phyloP scores from a whole-genome alignment of 1,140 invertebrate genomes.

The Nephila pilipes region DNA sequence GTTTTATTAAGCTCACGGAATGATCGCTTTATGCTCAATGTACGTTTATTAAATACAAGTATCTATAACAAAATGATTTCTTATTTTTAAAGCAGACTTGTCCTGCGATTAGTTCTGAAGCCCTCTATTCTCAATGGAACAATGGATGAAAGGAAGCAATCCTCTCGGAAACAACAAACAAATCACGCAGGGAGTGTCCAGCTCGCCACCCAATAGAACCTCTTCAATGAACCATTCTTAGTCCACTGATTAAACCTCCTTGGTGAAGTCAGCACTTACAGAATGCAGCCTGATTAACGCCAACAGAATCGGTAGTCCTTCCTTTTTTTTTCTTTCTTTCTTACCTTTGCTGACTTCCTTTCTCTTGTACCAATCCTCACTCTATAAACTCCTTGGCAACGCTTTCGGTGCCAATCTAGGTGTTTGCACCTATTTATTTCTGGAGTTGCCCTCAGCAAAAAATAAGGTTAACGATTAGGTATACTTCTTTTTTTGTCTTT shows the following conservation, averaged over 20 bases:
- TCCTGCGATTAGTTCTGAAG: neutral
- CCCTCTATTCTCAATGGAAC: neutral
- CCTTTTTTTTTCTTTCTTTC: conserved; percentile 17
- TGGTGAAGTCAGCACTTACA: conserved; percentile 60
- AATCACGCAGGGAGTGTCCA: conserved; percentile 51
- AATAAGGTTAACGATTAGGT: conserved; percentile 57
- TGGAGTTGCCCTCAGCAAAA: neutral
- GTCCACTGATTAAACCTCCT: conserved; percentile 63
- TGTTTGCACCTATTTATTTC: conserved; percentile 70
- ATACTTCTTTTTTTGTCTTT: neutral
- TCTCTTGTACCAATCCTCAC: conserved; percentile 24
- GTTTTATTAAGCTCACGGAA: no score
- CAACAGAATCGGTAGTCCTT: neutral
- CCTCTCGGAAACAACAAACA: conserved; percentile 49
- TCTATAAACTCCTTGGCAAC: conserved; percentile 62
- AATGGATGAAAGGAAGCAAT: conserved; percentile 7
- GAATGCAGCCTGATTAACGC: conserved; percentile 71
- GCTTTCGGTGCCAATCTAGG: conserved; percentile 51
- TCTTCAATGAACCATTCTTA: conserved; percentile 74
- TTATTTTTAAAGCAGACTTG: no score
- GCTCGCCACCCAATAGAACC: conserved; percentile 39
- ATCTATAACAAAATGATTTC: no score
- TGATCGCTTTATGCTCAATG: no score
- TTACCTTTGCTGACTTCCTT: conserved; percentile 12
- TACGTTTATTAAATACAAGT: no score